These are phyloP conservation scores for Silurus meridionalis DNA, from an alignment of 2,113 vertebrate species.

Conservation along the genomic window DNA sequence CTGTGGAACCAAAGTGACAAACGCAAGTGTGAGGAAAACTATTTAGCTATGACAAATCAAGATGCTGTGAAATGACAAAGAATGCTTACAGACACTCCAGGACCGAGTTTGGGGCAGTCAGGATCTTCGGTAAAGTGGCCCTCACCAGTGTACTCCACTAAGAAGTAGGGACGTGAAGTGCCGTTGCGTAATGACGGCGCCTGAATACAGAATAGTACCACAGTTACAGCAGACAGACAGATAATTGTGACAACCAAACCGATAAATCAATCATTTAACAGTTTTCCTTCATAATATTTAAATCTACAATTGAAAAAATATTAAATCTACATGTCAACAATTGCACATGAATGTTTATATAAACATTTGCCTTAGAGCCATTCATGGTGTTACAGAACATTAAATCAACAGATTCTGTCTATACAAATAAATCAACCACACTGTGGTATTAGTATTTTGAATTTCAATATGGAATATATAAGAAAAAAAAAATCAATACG, in stretches of 20 bases:
- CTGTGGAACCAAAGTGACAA: slow-evolving; percentile 53
- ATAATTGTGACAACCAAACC: background rate
- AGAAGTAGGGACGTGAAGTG: slow-evolving; percentile 67
- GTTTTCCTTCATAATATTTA: too few relatives aligned
- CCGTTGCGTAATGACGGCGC: slow-evolving; percentile 70
- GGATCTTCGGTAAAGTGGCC: slow-evolving; percentile 65
- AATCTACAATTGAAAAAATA: too few relatives aligned
- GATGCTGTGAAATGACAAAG: background rate
- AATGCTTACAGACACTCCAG: slow-evolving; percentile 73
- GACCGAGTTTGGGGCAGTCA: slow-evolving; percentile 71
- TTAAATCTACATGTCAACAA: background rate
- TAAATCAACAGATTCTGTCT: background rate
- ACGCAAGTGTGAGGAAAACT: background rate
- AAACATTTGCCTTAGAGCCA: background rate
- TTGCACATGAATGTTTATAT: background rate
- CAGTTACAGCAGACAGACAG: background rate
- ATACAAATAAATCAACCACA: background rate
- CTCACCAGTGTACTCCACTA: slow-evolving; percentile 77
- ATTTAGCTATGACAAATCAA: background rate
- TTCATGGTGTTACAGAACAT: background rate
- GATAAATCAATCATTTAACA: background rate
- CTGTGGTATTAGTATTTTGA: background rate
- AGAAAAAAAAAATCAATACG: background rate
- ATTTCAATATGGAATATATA: background rate
- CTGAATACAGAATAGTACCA: slow-evolving; percentile 42